Conservation (phyloP, 2,797 vertebrate species). For the Nyctalus aviator region DNA sequence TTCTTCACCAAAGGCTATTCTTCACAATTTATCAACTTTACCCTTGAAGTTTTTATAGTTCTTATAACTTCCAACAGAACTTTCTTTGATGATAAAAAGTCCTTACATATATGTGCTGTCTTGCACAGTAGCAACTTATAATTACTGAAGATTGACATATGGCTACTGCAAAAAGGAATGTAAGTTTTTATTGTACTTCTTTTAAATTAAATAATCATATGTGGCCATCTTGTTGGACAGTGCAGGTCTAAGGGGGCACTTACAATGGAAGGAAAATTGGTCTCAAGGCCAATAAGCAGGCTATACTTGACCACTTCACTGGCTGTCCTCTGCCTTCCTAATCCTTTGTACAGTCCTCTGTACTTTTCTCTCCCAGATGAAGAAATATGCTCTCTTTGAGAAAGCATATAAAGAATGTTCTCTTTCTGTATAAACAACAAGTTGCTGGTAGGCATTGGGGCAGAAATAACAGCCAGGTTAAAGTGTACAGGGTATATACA, state of each 20-base stretch:
- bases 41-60: conserved; percentile 4
- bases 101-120: neutral
- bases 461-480: neutral
- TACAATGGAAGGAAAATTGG: conserved; percentile 6
- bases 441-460: neutral
- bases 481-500: neutral
- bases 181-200: conserved; percentile 18
- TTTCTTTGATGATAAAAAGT: neutral
- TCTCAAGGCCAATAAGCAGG: neutral
- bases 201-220: neutral
- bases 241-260: neutral
- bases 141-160: neutral
- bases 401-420: neutral
- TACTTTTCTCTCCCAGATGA: neutral
- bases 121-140: neutral
- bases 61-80: neutral
- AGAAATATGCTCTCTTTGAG: neutral
- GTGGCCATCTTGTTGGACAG: neutral
- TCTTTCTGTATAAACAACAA: conserved; percentile 16
- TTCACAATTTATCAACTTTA: conserved; percentile 11
- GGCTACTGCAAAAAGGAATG: conserved; percentile 10
- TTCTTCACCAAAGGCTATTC: neutral
- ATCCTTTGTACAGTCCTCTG: neutral
- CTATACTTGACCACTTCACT: neutral
- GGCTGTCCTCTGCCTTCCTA: neutral